A percentile compares a stretch with the other conserved stretches of the same genome.
phyloP scores from a whole-genome alignment of 2,888 invertebrate species.

The Exocentrus adspersus region DNA sequence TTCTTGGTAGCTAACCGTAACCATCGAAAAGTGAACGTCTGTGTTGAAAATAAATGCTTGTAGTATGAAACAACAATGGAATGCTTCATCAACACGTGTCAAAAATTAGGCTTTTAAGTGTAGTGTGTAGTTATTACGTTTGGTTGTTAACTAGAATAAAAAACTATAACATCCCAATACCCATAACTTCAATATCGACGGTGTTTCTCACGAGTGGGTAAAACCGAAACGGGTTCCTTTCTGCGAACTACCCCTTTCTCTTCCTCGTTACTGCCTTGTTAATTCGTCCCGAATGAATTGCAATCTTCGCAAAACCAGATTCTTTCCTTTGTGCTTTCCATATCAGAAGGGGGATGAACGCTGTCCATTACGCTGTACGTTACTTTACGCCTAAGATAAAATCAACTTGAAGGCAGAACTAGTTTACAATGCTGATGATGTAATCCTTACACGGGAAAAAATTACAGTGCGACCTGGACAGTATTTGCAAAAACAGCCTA shows the following conservation, averaged over 20 bases:
- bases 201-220: slow-evolving; percentile 6
- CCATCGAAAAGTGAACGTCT: slow-evolving; percentile 13
- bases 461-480: too few relatives aligned
- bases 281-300: slow-evolving; percentile 7
- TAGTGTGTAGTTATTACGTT: too few relatives aligned
- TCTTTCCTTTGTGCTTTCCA: neutral
- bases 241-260: slow-evolving; percentile 5
- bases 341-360: slow-evolving; percentile 6
- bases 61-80: neutral
- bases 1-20: neutral
- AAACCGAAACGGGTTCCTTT: slow-evolving; percentile 6
- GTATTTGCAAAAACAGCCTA: slow-evolving; percentile 1
- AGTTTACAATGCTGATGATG: slow-evolving; percentile 7
- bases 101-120: too few relatives aligned
- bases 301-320: slow-evolving; percentile 18
- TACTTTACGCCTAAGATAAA: neutral
- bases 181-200: neutral
- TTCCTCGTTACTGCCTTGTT: slow-evolving; percentile 1
- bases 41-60: too few relatives aligned
- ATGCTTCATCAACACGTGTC: neutral
- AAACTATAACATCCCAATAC: too few relatives aligned
- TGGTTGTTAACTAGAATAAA: too few relatives aligned
- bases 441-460: too few relatives aligned
- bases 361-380: neutral
- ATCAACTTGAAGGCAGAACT: slow-evolving; percentile 7